A percentile compares a stretch with the other conserved stretches of the same genome.
Conservation (phyloP, 2,113 vertebrate genomes). For the Cisticola juncidis region DNA sequence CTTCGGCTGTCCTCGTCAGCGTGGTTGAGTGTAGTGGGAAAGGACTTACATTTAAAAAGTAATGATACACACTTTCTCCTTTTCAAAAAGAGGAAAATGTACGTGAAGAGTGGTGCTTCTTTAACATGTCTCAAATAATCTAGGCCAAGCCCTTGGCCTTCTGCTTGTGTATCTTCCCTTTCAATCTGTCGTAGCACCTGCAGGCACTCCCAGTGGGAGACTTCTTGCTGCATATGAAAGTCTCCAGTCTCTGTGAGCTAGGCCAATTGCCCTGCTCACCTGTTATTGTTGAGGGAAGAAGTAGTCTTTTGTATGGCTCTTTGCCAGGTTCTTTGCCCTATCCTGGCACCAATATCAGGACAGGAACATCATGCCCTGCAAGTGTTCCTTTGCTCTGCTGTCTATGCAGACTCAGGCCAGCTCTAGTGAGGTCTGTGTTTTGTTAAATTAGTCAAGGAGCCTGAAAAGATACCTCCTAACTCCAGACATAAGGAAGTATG, state of each 20-base stretch:
- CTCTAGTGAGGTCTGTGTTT: background rate
- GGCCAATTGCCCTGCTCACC: accelerated
- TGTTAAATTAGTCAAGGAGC: background rate
- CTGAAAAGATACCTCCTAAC: background rate
- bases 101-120: background rate
- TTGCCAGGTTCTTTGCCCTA: background rate
- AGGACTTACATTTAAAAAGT: background rate
- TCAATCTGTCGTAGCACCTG: background rate
- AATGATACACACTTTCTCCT: background rate
- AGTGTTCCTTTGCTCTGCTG: background rate
- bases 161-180: background rate
- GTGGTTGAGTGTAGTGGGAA: background rate
- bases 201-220: background rate
- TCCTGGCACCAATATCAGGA: background rate
- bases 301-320: background rate
- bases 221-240: background rate
- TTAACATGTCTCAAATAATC: background rate
- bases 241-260: background rate
- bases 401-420: background rate
- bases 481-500: background rate
- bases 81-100: background rate
- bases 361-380: accelerated
- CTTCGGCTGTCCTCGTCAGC: background rate
- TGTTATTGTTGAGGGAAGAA: background rate
- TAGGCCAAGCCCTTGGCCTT: background rate